These are phyloP conservation scores for Sarcophilus harrisii DNA, from an alignment of 2,797 vertebrate genomes.

Conservation along the genomic window DNA sequence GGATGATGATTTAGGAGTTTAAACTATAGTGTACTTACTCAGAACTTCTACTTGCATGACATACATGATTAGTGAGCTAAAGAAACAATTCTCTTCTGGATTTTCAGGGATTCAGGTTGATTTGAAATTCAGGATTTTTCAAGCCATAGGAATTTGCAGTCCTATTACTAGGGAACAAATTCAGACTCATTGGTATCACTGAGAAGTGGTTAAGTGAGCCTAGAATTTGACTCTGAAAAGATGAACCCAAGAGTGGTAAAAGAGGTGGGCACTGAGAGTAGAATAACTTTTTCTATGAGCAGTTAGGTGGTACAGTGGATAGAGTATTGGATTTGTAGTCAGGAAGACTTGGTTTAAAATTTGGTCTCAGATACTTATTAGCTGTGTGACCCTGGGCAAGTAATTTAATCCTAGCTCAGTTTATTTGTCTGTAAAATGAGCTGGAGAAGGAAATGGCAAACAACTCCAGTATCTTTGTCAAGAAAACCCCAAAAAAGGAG, in stretches of 20 bases:
- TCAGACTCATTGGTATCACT: neutral
- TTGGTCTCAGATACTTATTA: neutral
- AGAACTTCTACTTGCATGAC: neutral
- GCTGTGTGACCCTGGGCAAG: neutral
- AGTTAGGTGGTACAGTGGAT: neutral
- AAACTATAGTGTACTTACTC: neutral
- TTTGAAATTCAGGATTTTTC: neutral
- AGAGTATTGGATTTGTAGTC: neutral
- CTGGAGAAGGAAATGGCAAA: neutral
- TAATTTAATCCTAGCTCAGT: neutral
- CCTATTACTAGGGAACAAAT: neutral
- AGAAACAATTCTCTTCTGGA: conserved; percentile 41
- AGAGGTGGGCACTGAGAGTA: neutral
- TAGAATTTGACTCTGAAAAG: neutral
- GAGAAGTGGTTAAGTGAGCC: neutral
- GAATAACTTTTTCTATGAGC: neutral
- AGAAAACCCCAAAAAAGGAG: neutral
- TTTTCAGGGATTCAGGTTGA: neutral
- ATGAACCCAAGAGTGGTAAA: neutral
- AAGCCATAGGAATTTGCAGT: neutral
- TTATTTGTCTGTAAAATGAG: neutral
- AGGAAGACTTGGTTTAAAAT: neutral
- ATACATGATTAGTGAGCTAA: neutral
- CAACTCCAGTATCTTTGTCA: neutral
- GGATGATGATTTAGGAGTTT: conserved; percentile 26